Conservation (phyloP, 2,888 invertebrate genomes). For the Drosophila aldrichi region DNA sequence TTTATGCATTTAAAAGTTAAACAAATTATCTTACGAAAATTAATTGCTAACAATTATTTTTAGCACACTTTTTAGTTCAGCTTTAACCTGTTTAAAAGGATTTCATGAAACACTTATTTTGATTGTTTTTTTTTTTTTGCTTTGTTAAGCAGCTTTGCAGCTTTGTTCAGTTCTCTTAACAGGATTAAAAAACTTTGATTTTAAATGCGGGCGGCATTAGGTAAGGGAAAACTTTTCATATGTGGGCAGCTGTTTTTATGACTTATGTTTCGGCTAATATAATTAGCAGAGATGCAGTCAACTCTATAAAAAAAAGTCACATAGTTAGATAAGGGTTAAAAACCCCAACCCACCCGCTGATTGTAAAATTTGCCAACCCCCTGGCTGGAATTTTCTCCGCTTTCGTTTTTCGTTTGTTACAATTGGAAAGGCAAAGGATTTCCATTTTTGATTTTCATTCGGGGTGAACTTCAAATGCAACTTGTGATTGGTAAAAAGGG, state of each 20-base stretch:
- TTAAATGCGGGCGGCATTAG: constrained; percentile 55
- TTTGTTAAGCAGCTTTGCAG: constrained; percentile 69
- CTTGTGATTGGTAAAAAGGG: constrained; percentile 60
- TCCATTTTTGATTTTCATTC: constrained; percentile 28
- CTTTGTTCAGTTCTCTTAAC: constrained; percentile 24
- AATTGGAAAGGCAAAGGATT: constrained; percentile 64
- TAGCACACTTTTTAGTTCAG: neutral
- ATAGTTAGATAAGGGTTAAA: constrained; percentile 54
- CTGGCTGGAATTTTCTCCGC: constrained; percentile 36
- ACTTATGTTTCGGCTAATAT: constrained; percentile 62
- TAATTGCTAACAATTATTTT: too few species aligned
- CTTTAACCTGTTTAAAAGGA: constrained; percentile 24
- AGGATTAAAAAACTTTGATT: constrained; percentile 36
- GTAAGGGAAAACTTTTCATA: constrained; percentile 30
- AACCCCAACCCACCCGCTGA: constrained; percentile 27
- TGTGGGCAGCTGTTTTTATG: constrained; percentile 81
- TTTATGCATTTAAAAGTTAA: too few species aligned
- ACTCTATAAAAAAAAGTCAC: constrained; percentile 37
- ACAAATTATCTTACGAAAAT: too few species aligned
- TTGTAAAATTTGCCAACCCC: constrained; percentile 46
- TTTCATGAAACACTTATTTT: constrained; percentile 21
- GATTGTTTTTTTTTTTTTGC: neutral
- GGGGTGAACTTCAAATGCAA: constrained; percentile 37
- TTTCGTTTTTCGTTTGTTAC: constrained; percentile 68
- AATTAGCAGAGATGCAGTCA: constrained; percentile 62